Conservation (phyloP, 1,140 invertebrate species). For the Drosophila baimaii region DNA sequence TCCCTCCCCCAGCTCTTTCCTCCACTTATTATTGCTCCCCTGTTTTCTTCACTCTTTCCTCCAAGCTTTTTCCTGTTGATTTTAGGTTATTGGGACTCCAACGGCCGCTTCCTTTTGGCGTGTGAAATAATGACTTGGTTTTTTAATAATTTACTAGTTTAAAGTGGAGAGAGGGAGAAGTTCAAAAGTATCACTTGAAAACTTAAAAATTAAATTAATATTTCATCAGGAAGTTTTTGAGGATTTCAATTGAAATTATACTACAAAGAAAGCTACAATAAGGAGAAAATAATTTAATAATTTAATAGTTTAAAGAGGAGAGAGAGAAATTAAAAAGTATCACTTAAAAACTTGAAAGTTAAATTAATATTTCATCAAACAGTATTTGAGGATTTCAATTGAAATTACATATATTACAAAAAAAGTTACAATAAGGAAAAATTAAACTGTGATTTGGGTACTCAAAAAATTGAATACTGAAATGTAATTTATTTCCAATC, state of each 20-base stretch:
- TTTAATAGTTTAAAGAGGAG: too few species aligned
- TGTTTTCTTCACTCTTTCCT: not conserved
- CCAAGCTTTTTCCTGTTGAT: constrained; percentile 25
- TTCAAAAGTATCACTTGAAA: constrained; percentile 2
- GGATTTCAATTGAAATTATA: not conserved
- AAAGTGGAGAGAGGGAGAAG: not conserved
- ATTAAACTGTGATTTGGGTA: too few species aligned
- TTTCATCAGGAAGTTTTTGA: not conserved
- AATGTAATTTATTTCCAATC: not conserved
- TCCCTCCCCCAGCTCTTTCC: not conserved
- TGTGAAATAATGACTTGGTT: constrained; percentile 2
- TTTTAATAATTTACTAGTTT: constrained; percentile 22
- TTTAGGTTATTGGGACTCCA: constrained; percentile 27
- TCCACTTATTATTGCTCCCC: too few species aligned
- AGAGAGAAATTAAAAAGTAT: too few species aligned
- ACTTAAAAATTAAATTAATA: not conserved
- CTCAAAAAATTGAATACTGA: too few species aligned
- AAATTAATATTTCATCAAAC: too few species aligned
- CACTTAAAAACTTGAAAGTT: too few species aligned
- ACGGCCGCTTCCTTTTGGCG: not conserved
- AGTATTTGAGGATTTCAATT: too few species aligned
- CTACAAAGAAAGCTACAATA: not conserved
- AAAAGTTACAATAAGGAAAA: too few species aligned
- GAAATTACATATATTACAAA: too few species aligned
- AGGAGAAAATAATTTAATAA: too few species aligned